Evolutionary conservation across 2,797 vertebrate genomes (phyloP).

Genomic region (Enteromius thamalakanensis): DNA sequence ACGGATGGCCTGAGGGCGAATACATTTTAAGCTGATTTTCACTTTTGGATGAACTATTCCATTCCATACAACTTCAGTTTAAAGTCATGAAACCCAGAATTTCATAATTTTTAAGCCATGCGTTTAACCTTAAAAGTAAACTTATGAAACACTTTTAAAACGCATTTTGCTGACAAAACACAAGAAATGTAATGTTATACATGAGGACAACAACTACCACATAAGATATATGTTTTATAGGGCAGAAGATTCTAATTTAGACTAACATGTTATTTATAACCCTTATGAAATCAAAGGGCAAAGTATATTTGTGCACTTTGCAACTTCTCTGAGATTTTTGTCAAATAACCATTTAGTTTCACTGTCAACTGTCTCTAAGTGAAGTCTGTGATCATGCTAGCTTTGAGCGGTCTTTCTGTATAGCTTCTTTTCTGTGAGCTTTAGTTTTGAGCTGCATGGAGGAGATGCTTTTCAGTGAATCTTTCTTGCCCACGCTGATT

Average conservation of each 20-base stretch:
- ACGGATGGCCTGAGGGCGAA: background rate
- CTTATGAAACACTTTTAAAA: background rate
- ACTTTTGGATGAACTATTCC: background rate
- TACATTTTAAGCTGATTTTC: background rate
- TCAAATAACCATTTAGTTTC: background rate
- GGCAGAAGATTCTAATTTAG: background rate
- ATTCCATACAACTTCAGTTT: background rate
- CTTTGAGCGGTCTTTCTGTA: slow-evolving; percentile 69
- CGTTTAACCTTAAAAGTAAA: background rate
- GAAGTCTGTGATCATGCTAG: background rate
- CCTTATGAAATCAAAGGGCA: background rate
- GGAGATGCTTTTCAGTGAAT: slow-evolving; percentile 82
- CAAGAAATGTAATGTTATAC: background rate
- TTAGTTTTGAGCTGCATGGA: slow-evolving; percentile 82
- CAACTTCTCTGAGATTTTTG: background rate
- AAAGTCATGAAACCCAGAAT: background rate
- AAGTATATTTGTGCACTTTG: background rate
- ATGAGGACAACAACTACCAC: background rate
- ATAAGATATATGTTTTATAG: background rate
- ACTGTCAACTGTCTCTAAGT: background rate
- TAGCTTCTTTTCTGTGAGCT: slow-evolving; percentile 75
- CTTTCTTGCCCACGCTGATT: slow-evolving; percentile 71
- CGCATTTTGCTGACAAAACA: background rate
- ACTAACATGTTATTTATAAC: background rate
- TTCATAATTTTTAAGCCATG: background rate